A percentile compares a stretch with the other conserved stretches of the same genome.
Conservation (phyloP, 2,888 invertebrate species). For the Abrostola tripartita region DNA sequence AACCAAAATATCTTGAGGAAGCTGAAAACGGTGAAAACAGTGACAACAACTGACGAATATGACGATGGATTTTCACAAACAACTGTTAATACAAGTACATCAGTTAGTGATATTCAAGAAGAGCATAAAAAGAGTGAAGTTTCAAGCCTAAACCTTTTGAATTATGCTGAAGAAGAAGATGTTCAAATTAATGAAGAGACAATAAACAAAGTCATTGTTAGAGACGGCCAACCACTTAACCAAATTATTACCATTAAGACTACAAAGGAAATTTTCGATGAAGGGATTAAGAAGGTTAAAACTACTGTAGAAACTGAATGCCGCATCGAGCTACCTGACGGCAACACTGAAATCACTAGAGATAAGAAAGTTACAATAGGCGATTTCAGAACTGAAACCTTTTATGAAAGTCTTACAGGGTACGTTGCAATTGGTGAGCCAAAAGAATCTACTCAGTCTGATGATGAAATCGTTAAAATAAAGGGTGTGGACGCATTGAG, state of each 20-base stretch:
- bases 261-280: slow-evolving; percentile 75
- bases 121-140: slow-evolving; percentile 47
- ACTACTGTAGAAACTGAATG: slow-evolving; percentile 77
- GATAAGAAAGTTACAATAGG: slow-evolving; percentile 80
- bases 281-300: slow-evolving; percentile 74
- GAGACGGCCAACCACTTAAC: slow-evolving; percentile 71
- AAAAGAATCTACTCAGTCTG: slow-evolving; percentile 66
- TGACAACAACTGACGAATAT: slow-evolving; percentile 71
- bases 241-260: slow-evolving; percentile 80
- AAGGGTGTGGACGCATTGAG: slow-evolving; percentile 72
- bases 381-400: slow-evolving; percentile 71
- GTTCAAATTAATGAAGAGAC: slow-evolving; percentile 68
- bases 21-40: slow-evolving; percentile 68
- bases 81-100: slow-evolving; percentile 74
- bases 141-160: slow-evolving; percentile 61
- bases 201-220: slow-evolving; percentile 64
- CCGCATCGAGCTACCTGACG: slow-evolving; percentile 75
- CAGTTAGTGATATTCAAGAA: slow-evolving; percentile 71
- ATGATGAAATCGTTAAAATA: slow-evolving; percentile 68
- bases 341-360: slow-evolving; percentile 78
- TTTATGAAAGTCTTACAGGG: slow-evolving; percentile 75
- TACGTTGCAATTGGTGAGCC: slow-evolving; percentile 70
- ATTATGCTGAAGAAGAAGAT: slow-evolving; percentile 49
- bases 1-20: slow-evolving; percentile 58
- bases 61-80: slow-evolving; percentile 74